Conservation (phyloP, 2,888 invertebrate species). For the Euzophera pinguis region DNA sequence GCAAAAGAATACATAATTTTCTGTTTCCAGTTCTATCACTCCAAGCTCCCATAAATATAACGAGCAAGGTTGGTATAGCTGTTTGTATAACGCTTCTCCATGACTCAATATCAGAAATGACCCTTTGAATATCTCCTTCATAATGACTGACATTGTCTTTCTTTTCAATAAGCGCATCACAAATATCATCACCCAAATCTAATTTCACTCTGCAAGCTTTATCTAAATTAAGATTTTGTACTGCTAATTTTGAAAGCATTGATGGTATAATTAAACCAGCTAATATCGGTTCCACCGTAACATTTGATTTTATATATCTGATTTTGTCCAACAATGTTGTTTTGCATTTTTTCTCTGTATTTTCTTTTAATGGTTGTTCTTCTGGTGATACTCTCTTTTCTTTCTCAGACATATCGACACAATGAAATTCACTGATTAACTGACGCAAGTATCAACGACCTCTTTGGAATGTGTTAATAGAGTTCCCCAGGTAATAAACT, state of each 20-base stretch:
- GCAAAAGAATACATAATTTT: slow-evolving; percentile 78
- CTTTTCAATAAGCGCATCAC: slow-evolving; percentile 52
- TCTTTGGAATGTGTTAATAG: not conserved
- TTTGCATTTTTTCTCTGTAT: slow-evolving; percentile 30
- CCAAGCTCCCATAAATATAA: slow-evolving; percentile 81
- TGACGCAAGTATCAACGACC: slow-evolving; percentile 1
- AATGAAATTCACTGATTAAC: slow-evolving; percentile 22
- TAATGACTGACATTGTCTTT: slow-evolving; percentile 77
- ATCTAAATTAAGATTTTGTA: slow-evolving; percentile 67
- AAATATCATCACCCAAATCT: slow-evolving; percentile 51
- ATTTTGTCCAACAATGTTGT: slow-evolving; percentile 76
- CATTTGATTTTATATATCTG: slow-evolving; percentile 75
- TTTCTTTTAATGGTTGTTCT: slow-evolving; percentile 47
- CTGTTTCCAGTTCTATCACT: slow-evolving; percentile 79
- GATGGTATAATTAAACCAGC: slow-evolving; percentile 84
- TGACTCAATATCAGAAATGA: slow-evolving; percentile 75
- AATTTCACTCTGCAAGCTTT: slow-evolving; percentile 63
- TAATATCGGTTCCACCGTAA: slow-evolving; percentile 86
- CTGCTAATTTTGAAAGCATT: slow-evolving; percentile 83
- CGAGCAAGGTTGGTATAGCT: slow-evolving; percentile 73
- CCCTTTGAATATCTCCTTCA: slow-evolving; percentile 80
- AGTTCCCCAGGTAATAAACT: not conserved
- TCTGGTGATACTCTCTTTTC: slow-evolving; percentile 36
- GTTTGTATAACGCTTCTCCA: slow-evolving; percentile 80
- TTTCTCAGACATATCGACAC: slow-evolving; percentile 38